Base-by-base conservation (phyloP, 1,140 invertebrate species). In the Drosophila kepulauana region DNA sequence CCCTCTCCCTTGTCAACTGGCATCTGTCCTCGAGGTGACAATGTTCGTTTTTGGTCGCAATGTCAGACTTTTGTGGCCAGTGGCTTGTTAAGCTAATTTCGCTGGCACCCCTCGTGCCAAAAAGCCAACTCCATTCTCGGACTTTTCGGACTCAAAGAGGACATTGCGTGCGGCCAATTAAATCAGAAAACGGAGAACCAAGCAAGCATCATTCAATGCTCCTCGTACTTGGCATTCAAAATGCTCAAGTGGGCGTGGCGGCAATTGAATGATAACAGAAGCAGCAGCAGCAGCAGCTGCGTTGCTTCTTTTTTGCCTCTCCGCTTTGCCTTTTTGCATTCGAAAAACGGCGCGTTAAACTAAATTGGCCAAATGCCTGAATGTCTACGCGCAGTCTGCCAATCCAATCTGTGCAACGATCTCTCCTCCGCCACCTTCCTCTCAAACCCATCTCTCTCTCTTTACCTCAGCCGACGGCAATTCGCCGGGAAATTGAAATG, bases 401-500 rank as follows among this genome's bases (percentile, higher is more conserved):
- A 38, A 64, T 15, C 48, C 68, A 71, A 72, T 54, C 74, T 35
- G 59, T 68, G 54, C 70, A 59, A 43, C 30, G 46, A 73, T 52
- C 46, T 73, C 41, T 20, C 20, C 20, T 25, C 20, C 20, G 15
- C 10, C 7, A 54, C 28, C n/a, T 13, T 8, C 54, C 20, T 25
- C 20, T 25, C 3, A 25, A 25, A 25, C 3, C 3, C 1, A 35
- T 10, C 7, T 5, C 11, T 20, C 10, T 11, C 28, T 11, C n/a
- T 7, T n/a, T n/a, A n/a, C n/a, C n/a, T 11, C 33, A 25, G 54
- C 52, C 56, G 43, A 46, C 61, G 63, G 73, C 65, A 70, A 71
- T 84, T 75, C 73, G 65, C 80, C 57, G 72, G 69, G 77, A 89
- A 89, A 85, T 88, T 88, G 78, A 88, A 89, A 89, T 89, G 85